Evolutionary conservation across 2,113 vertebrate species (phyloP), one percentile per base, ranked within the genome.

Genomic region (Mionectes macconnelli): DNA sequence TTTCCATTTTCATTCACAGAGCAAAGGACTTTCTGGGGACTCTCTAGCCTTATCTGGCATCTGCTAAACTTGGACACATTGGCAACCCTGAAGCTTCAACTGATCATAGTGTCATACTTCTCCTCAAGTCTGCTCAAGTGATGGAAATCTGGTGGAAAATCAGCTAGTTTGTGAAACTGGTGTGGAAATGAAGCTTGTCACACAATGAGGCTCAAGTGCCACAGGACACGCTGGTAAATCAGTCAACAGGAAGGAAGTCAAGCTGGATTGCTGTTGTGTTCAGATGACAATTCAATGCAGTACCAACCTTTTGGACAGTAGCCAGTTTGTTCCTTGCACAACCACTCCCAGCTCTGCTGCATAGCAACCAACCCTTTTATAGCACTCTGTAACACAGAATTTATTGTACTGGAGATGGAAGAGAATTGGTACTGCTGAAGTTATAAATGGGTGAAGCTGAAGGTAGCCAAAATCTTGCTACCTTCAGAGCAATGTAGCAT

Each of bases 31-130:
- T 10, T 47, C 28, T 86, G 31, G 10, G 25, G 5, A 6, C 20
- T 62, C 59, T 73, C 22, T 10, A 76, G 42, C 17, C n/a, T 77
- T 57, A 24, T 52, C 11, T 27, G 77, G 12, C 10, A 28, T 28
- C 19, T 83, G 25, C 14, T 93, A 45, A 79, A 57, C 88, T 85
- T 33, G 37, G 13, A 7, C 13, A 28, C 28, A 21, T 12, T 4
- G 22, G 10, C 18, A 72, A 8, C 24, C 45, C 69, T 57, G 19
- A 85, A 49, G 14, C 49, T 93, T 60, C 53, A 57, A 15, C 2
- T 8, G 52, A 2, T 21, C 28, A 9, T 10, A 47, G 39, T 28
- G 19, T 5, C 1, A 1, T 33, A 37, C 8, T 31, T 11, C 31
- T 79, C 14, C 25, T 40, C 28, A 86, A 14, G 15, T 22, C 22